Conservation (phyloP, 2,797 vertebrate genomes). For the Myotis findleyi region DNA sequence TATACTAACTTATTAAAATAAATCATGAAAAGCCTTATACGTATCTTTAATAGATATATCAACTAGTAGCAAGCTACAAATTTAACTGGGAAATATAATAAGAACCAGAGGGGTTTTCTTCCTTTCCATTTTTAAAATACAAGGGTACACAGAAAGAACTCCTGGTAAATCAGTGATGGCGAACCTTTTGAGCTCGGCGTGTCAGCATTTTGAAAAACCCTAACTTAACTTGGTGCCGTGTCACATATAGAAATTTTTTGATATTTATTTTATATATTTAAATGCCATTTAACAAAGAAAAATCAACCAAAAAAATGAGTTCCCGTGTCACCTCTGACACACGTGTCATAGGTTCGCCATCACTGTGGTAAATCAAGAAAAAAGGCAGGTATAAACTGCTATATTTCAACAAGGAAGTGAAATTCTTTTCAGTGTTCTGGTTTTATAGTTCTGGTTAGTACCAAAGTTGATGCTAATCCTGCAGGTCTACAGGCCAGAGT, state of each 20-base stretch:
- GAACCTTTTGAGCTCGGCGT: no score
- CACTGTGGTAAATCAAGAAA: conserved; percentile 12
- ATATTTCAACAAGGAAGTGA: conserved; percentile 37
- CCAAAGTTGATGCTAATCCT: background rate
- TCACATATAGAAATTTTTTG: no score
- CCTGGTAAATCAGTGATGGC: background rate
- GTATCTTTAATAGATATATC: conserved; percentile 30
- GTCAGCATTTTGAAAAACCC: no score
- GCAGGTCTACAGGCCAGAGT: background rate
- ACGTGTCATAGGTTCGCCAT: no score
- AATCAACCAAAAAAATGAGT: no score
- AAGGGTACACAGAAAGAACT: background rate
- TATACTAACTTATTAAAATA: conserved; percentile 39
- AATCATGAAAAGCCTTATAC: conserved; percentile 35
- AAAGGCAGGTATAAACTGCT: conserved; percentile 41
- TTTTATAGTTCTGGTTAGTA: conserved; percentile 38
- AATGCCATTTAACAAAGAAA: no score
- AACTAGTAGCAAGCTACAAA: conserved; percentile 11
- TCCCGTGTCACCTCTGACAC: no score
- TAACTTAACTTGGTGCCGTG: no score
- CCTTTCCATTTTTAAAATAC: conserved; percentile 40
- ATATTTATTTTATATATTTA: no score
- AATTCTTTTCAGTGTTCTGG: conserved; percentile 35
- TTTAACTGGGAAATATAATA: conserved; percentile 46
- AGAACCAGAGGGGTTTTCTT: background rate